Evolutionary conservation across 2,888 invertebrate genomes (phyloP).

Genomic region (Ophion slaviceki): DNA sequence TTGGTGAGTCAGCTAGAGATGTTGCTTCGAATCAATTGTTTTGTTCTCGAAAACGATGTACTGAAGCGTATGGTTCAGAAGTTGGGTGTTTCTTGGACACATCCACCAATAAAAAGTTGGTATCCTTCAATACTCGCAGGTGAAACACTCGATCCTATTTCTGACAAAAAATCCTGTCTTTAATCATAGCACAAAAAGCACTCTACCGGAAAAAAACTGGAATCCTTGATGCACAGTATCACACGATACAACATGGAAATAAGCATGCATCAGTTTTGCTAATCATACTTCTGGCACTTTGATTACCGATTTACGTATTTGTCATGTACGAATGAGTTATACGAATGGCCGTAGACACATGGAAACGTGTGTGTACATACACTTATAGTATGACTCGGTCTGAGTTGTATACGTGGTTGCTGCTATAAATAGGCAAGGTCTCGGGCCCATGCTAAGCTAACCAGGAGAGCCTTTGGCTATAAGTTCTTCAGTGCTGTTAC

Average conservation of each 20-base stretch:
- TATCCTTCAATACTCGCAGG: too few species aligned
- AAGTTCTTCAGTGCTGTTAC: conserved; percentile 62
- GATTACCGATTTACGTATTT: conserved; percentile 32
- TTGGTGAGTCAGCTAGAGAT: too few species aligned
- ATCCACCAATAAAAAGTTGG: too few species aligned
- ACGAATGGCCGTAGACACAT: not conserved
- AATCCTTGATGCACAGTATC: too few species aligned
- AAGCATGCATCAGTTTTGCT: conserved; percentile 9
- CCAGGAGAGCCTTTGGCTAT: conserved; percentile 71
- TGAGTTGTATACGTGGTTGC: conserved; percentile 67
- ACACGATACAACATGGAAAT: not conserved
- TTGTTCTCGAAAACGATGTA: too few species aligned
- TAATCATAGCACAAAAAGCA: too few species aligned
- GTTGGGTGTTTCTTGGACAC: too few species aligned
- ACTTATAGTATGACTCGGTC: conserved; percentile 65
- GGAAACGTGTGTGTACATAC: conserved; percentile 18
- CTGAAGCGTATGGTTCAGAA: too few species aligned
- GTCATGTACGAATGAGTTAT: conserved; percentile 6
- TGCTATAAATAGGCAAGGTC: conserved; percentile 80
- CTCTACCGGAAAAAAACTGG: too few species aligned
- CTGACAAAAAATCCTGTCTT: too few species aligned
- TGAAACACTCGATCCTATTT: too few species aligned
- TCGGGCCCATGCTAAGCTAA: conserved; percentile 77
- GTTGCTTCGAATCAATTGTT: too few species aligned
- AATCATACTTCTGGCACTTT: conserved; percentile 45